phyloP scores from a whole-genome alignment of 2,888 invertebrate genomes.

The Junonia oenone region DNA sequence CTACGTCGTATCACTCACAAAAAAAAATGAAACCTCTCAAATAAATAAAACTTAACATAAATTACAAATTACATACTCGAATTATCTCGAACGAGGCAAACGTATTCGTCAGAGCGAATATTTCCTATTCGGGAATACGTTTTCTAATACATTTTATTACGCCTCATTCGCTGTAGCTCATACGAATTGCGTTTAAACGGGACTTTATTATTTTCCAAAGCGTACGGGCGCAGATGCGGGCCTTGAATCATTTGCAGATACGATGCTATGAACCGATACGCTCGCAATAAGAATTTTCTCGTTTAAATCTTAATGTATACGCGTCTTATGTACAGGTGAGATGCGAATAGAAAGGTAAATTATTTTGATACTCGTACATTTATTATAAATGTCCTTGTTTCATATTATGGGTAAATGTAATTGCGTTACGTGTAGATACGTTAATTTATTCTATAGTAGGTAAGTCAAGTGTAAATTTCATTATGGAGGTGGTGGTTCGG shows the following conservation, averaged over 20 bases:
- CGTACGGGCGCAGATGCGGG: constrained; percentile 62
- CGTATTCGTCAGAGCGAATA: constrained; percentile 22
- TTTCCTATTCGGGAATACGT: constrained; percentile 71
- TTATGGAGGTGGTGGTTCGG: no score
- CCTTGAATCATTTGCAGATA: constrained; percentile 66
- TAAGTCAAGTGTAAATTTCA: no score
- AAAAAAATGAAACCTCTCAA: constrained; percentile 1
- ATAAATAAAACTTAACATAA: constrained; percentile 14
- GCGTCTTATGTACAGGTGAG: constrained; percentile 13
- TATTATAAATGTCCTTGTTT: background rate
- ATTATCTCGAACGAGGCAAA: constrained; percentile 15
- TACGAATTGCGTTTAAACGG: constrained; percentile 74
- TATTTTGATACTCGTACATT: background rate
- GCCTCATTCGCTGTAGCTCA: constrained; percentile 71
- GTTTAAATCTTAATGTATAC: constrained; percentile 30
- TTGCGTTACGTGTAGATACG: no score
- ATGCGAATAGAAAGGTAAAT: constrained; percentile 16
- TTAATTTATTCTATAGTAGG: no score
- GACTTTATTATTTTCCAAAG: constrained; percentile 73
- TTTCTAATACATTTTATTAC: constrained; percentile 72
- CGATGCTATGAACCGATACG: constrained; percentile 45
- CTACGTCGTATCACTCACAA: background rate
- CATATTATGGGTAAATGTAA: no score
- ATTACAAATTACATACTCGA: constrained; percentile 18
- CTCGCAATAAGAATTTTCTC: constrained; percentile 49